A percentile compares a stretch with the other conserved stretches of the same genome.
Evolutionary conservation across 2,888 invertebrate genomes (phyloP).

Genomic region (Agrochola lota): DNA sequence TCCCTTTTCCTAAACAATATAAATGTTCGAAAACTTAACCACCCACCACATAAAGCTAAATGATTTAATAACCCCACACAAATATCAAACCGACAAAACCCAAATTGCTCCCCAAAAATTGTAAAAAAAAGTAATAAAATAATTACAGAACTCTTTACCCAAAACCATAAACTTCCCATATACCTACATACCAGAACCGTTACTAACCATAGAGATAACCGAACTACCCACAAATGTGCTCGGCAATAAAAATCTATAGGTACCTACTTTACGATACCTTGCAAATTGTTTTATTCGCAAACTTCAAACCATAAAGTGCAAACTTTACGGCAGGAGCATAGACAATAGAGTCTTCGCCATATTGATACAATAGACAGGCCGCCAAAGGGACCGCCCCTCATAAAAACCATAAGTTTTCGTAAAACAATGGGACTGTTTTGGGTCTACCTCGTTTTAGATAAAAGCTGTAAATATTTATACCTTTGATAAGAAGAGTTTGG

Average conservation of each 20-base stretch:
- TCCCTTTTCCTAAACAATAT: too few species aligned
- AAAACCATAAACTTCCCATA: background rate
- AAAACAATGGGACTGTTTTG: slow-evolving; percentile 66
- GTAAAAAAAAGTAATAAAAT: slow-evolving; percentile 51
- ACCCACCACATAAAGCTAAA: slow-evolving; percentile 26
- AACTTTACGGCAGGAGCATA: slow-evolving; percentile 58
- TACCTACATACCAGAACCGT: slow-evolving; percentile 33
- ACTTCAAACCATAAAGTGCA: slow-evolving; percentile 61
- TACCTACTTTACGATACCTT: slow-evolving; percentile 57
- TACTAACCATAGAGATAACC: slow-evolving; percentile 42
- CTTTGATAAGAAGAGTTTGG: slow-evolving; percentile 51
- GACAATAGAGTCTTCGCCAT: slow-evolving; percentile 58
- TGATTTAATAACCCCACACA: slow-evolving; percentile 23
- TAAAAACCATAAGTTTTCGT: slow-evolving; percentile 61
- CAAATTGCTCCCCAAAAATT: background rate
- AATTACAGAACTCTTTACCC: slow-evolving; percentile 49
- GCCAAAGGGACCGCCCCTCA: slow-evolving; percentile 72
- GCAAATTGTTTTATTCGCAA: slow-evolving; percentile 69
- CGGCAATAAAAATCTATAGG: slow-evolving; percentile 51
- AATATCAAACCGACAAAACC: slow-evolving; percentile 5
- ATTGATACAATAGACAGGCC: slow-evolving; percentile 66
- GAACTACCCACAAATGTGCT: slow-evolving; percentile 46
- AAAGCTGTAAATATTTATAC: slow-evolving; percentile 49
- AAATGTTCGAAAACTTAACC: background rate
- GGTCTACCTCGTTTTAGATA: slow-evolving; percentile 60